Evolutionary conservation across 2,113 vertebrate genomes (phyloP), one percentile per base, ranked within the genome.

Genomic region (Hirundichthys speculiger): DNA sequence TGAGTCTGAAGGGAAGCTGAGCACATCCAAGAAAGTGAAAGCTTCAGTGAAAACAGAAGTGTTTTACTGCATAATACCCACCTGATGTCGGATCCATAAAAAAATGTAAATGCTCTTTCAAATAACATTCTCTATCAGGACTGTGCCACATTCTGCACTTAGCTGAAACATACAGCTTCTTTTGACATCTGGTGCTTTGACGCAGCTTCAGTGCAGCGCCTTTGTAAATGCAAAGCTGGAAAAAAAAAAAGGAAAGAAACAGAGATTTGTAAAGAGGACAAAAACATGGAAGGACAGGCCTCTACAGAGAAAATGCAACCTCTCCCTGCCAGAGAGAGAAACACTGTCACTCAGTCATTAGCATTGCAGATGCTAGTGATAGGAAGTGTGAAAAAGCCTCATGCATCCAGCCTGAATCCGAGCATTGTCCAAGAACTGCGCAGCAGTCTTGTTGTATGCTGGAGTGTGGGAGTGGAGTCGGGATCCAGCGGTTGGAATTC

Each of bases 401-500:
- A 92, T 89, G 90, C 90, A 93, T 92, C 72, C 83, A 86, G 91
- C 52, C 57, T 95, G 90, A 95, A 95, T 95, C 87, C 90, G 56
- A 61, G 87, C 90, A 94, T 95, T 95, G 94, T 96, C 89, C 84
- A 27, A 39, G 57, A 59, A 21, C 63, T 56, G 70, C 69, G 85
- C 73, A 67, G 75, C 41, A 21, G 57, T 70, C 67, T 76, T 77
- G 80, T 82, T 80, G 80, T 76, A 75, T 57, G 22, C 74, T 59
- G 12, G 27, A 69, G 80, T 80, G 87, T 88, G 85, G 88, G 88
- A 81, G 86, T 75, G 41, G 56, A 80, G 81, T 60, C 27, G 42
- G 71, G 63, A 78, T 80, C 78, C 73, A 64, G 75, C 24, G 39
- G 62, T 73, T 61, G 67, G 87, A 93, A 91, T 93, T 92, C 89